Conservation (phyloP, 2,797 vertebrate genomes). For the Pogoniulus pusillus region DNA sequence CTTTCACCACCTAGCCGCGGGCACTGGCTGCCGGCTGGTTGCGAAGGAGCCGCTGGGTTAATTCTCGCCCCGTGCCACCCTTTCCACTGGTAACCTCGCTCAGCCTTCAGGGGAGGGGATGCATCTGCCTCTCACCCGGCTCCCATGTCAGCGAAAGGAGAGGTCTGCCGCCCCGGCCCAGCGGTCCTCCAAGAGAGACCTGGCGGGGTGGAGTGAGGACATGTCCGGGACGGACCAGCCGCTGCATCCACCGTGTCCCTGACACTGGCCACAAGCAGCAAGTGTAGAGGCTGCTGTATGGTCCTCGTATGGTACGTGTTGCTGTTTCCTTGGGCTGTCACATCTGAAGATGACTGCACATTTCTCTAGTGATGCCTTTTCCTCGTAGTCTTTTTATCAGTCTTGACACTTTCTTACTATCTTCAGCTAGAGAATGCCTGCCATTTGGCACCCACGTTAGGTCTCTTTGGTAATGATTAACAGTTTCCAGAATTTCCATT, state of each 20-base stretch:
- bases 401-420: rapidly evolving
- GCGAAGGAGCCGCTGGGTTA: neutral
- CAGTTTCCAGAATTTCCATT: neutral
- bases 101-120: neutral
- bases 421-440: neutral
- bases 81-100: rapidly evolving
- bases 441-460: neutral
- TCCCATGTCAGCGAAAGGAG: rapidly evolving
- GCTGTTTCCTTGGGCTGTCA: neutral
- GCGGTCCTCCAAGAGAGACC: neutral
- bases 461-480: neutral
- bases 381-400: rapidly evolving
- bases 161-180: neutral
- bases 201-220: neutral
- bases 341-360: rapidly evolving
- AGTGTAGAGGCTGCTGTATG: rapidly evolving
- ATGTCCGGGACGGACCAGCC: rapidly evolving
- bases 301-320: neutral
- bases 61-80: too few species aligned
- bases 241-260: rapidly evolving
- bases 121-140: neutral
- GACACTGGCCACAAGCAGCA: rapidly evolving
- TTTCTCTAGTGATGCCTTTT: neutral
- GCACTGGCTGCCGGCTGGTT: neutral
- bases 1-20: neutral